Conservation (phyloP, 2,888 invertebrate genomes). For the Cephus runcator region DNA sequence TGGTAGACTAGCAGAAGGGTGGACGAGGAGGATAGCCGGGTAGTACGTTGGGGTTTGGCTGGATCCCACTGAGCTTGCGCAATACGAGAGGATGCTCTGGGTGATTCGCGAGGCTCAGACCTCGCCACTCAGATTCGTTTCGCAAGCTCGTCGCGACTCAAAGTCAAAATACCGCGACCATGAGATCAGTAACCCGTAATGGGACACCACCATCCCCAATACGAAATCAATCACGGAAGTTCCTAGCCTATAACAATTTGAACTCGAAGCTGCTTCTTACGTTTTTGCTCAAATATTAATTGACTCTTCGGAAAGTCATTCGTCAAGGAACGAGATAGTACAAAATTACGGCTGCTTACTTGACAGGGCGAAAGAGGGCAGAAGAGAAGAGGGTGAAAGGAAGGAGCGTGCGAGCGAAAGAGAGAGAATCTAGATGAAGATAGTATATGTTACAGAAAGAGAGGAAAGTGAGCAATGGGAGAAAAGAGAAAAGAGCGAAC, state of each 20-base stretch:
- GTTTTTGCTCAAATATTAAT: constrained; percentile 1
- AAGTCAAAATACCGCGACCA: constrained; percentile 31
- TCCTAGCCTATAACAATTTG: constrained; percentile 1
- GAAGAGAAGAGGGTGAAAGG: neutral
- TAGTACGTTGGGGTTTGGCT: constrained; percentile 8
- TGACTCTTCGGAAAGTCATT: neutral
- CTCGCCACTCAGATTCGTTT: constrained; percentile 24
- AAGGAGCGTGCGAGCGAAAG: constrained; percentile 1
- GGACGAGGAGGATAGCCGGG: constrained; percentile 5
- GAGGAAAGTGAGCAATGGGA: neutral
- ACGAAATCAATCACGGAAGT: constrained; percentile 34
- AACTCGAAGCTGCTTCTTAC: neutral
- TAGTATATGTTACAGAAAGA: neutral
- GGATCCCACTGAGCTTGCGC: constrained; percentile 29
- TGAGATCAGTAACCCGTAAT: constrained; percentile 40
- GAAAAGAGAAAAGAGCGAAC: neutral
- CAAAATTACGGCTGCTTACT: constrained; percentile 3
- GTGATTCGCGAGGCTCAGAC: constrained; percentile 21
- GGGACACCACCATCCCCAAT: constrained; percentile 24
- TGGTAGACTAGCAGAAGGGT: constrained; percentile 1
- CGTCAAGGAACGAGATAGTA: neutral
- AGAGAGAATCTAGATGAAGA: neutral
- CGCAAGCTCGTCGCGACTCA: constrained; percentile 47
- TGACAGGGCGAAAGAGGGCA: neutral
- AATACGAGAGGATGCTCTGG: constrained; percentile 20